Evolutionary conservation across 37 sponge, comb jelly and placozoan species (phyloP).

Genomic region (Amphimedon queenslandica): DNA sequence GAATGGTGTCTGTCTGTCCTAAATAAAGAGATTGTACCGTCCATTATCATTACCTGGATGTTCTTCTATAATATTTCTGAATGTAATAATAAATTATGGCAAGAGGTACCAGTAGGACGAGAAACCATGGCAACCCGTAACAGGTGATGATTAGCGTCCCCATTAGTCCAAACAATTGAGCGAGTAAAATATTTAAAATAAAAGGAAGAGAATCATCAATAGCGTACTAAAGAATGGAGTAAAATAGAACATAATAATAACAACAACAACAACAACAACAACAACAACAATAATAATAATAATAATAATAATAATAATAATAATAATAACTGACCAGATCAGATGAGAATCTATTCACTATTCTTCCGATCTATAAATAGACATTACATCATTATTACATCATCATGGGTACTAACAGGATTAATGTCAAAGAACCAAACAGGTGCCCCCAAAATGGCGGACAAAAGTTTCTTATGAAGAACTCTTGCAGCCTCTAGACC

Average conservation of each 20-base stretch:
- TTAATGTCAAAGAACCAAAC: conserved; percentile 88
- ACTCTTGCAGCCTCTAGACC: conserved; percentile 86
- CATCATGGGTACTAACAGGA: conserved; percentile 63
- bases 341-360: conserved; percentile 89
- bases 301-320: neutral
- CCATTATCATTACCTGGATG: conserved; percentile 72
- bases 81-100: conserved; percentile 86
- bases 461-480: conserved; percentile 73
- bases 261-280: neutral
- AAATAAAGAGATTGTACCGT: neutral
- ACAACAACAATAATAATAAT: neutral
- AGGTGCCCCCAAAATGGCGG: conserved; percentile 70
- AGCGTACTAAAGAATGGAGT: conserved; percentile 59
- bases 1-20: too few species aligned
- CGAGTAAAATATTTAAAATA: conserved; percentile 91
- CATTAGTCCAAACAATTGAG: conserved; percentile 79
- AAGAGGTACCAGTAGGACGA: conserved; percentile 74
- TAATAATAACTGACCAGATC: conserved; percentile 63
- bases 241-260: neutral
- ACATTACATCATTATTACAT: neutral
- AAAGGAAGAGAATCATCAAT: conserved; percentile 96
- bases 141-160: conserved; percentile 88
- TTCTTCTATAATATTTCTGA: conserved; percentile 88
- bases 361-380: conserved; percentile 70
- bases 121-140: conserved; percentile 91